Evolutionary conservation across 2,797 vertebrate genomes (phyloP), one percentile per base, ranked within the genome.

Genomic region (Crenichthys baileyi): DNA sequence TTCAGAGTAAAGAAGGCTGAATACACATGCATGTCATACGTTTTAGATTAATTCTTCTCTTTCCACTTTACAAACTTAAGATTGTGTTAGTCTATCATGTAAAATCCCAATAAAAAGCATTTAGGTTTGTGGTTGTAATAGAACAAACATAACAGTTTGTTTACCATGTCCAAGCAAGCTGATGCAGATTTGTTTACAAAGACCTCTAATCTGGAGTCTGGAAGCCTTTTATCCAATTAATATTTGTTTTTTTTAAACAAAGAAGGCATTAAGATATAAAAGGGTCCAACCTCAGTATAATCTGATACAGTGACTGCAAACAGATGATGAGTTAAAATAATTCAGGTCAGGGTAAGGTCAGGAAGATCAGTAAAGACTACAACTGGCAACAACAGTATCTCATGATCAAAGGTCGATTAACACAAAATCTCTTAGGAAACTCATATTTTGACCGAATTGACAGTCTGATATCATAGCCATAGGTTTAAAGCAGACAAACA

Each of bases 321-420:
- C 91, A 94, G 91, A 94, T 93, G 93, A 31, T 31, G 93, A 65
- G 75, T 75, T 75, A 85, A 89, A 77, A 84, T 79, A 87, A 75
- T 7, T 22, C 70, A 83, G 71, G 71, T 56, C 72, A 81, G 75
- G 41, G 73, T 56, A 73, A 82, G 9, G 26, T 5, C 44, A 41
- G n/a, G 5, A 74, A n/a, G 29, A 55, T 24, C 8, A 2, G 41
- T 44, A 5, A 44, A 44, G 41, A 44, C 41, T 44, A 44, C 41
- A 44, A 8, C 8, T 44, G 8, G 41, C 41, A 44, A 44, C 41
- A 44, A 44, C 41, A 44, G 8, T 8, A 44, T 44, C 41, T 44
- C 5, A 44, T 2, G 46, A 9, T 48, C 48, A 50, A 50, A 8
- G 48, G 12, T 50, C 12, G 3, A 16, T 16, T 13, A 50, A 50